A percentile compares a stretch with the other conserved stretches of the same genome.
phyloP scores from a whole-genome alignment of 2,797 vertebrate genomes.

The Chromobotia macracanthus region DNA sequence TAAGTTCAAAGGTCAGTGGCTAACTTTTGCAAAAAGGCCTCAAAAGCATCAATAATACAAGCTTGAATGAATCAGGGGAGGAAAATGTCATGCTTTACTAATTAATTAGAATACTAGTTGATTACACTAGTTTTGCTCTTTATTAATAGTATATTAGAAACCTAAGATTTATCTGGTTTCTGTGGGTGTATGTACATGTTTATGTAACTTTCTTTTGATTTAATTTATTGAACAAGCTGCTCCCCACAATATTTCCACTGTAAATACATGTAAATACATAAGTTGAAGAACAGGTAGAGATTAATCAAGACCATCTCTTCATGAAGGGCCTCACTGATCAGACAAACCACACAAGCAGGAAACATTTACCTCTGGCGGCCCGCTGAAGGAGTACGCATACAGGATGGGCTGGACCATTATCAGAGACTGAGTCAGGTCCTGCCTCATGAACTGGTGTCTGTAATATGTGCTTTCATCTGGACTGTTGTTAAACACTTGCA shows the following conservation, averaged over 20 bases:
- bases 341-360: no score
- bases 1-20: no score
- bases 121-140: neutral
- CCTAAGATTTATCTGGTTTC: neutral
- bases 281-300: no score
- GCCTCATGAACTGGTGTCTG: conserved; percentile 94
- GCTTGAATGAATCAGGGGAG: conserved; percentile 3
- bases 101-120: conserved; percentile 48
- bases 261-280: no score
- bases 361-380: conserved; percentile 89
- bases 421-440: conserved; percentile 94
- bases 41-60: conserved; percentile 1
- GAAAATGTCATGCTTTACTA: conserved; percentile 25
- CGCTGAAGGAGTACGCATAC: conserved; percentile 94
- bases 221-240: no score
- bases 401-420: conserved; percentile 98
- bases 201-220: neutral
- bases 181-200: no score
- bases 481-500: conserved; percentile 99
- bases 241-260: no score
- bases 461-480: conserved; percentile 97
- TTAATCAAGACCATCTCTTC: no score
- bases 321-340: no score
- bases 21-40: neutral
- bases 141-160: neutral